A percentile compares a stretch with the other conserved stretches of the same genome.
Conservation (phyloP, 2,888 invertebrate species). For the Tenthredo notha region DNA sequence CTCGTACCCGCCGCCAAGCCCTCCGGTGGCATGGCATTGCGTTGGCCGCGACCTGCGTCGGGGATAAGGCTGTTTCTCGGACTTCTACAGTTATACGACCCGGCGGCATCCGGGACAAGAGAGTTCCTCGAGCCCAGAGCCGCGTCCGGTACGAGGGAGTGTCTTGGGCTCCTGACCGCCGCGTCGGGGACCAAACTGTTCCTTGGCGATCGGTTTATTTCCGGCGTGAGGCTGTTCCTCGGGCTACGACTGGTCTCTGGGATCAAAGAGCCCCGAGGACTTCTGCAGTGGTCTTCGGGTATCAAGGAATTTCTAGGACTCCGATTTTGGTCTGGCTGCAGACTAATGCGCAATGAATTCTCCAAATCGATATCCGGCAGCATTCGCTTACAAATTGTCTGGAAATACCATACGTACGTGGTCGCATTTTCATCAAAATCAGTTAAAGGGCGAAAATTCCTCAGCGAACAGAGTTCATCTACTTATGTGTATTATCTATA, state of each 20-base stretch:
- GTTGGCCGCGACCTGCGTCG: constrained; percentile 72
- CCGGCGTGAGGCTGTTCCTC: constrained; percentile 83
- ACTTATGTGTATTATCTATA: neutral
- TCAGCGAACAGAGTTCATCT: neutral
- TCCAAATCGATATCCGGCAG: constrained; percentile 82
- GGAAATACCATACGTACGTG: constrained; percentile 41
- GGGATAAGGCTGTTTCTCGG: constrained; percentile 83
- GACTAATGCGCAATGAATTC: constrained; percentile 81
- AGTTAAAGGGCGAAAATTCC: too few relatives aligned
- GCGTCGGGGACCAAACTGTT: constrained; percentile 82
- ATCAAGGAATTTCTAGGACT: constrained; percentile 84
- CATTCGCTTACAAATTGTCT: constrained; percentile 78
- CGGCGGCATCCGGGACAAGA: constrained; percentile 80
- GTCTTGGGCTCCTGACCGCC: constrained; percentile 81
- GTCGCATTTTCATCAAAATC: constrained; percentile 7
- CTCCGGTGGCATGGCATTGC: constrained; percentile 46
- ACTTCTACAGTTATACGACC: constrained; percentile 78
- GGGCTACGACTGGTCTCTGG: constrained; percentile 78
- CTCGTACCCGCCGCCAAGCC: constrained; percentile 59
- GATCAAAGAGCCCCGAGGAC: constrained; percentile 80
- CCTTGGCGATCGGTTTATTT: constrained; percentile 80
- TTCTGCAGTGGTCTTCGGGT: constrained; percentile 80
- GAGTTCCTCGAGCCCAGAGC: constrained; percentile 83
- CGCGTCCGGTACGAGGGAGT: constrained; percentile 82
- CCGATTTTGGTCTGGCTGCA: constrained; percentile 80